A percentile compares a stretch with the other conserved stretches of the same genome.
Conservation (phyloP, 2,113 vertebrate genomes). For the Verasper variegatus region DNA sequence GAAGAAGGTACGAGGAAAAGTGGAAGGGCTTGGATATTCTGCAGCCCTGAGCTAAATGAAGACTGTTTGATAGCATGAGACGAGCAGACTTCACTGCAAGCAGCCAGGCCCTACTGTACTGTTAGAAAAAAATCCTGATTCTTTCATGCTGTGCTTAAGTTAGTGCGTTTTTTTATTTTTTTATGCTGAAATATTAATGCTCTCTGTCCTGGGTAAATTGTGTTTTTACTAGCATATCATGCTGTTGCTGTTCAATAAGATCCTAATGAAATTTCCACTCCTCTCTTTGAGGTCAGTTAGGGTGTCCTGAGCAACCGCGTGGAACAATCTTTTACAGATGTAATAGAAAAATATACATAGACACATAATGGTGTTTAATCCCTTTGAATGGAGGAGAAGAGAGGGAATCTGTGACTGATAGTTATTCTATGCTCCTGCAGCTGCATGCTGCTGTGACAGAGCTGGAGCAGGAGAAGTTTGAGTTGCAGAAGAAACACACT, state of each 20-base stretch:
- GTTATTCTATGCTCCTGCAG: conserved; percentile 70
- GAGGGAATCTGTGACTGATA: conserved; percentile 17
- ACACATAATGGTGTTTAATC: conserved; percentile 14
- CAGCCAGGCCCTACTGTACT: conserved; percentile 24
- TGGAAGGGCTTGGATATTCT: conserved; percentile 53
- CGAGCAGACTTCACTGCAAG: conserved; percentile 33
- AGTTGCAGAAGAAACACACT: conserved; percentile 89
- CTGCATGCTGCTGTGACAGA: conserved; percentile 86
- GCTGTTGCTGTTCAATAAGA: conserved; percentile 29
- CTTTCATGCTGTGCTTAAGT: conserved; percentile 42
- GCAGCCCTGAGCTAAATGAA: conserved; percentile 52
- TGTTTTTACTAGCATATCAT: conserved; percentile 37
- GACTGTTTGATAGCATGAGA: conserved; percentile 51
- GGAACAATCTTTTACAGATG: conserved; percentile 9
- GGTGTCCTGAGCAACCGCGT: conserved; percentile 20
- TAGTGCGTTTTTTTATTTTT: conserved; percentile 8
- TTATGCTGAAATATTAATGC: conserved; percentile 40
- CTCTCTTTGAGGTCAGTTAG: conserved; percentile 34
- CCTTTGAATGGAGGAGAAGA: conserved; percentile 6
- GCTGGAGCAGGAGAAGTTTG: conserved; percentile 95
- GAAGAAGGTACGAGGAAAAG: conserved; percentile 88
- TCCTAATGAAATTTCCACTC: conserved; percentile 42
- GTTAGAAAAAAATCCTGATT: conserved; percentile 24
- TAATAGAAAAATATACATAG: conserved; percentile 3
- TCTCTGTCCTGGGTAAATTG: conserved; percentile 44